Evolutionary conservation across 2,797 vertebrate species (phyloP).

Genomic region (Amazona ochrocephala): DNA sequence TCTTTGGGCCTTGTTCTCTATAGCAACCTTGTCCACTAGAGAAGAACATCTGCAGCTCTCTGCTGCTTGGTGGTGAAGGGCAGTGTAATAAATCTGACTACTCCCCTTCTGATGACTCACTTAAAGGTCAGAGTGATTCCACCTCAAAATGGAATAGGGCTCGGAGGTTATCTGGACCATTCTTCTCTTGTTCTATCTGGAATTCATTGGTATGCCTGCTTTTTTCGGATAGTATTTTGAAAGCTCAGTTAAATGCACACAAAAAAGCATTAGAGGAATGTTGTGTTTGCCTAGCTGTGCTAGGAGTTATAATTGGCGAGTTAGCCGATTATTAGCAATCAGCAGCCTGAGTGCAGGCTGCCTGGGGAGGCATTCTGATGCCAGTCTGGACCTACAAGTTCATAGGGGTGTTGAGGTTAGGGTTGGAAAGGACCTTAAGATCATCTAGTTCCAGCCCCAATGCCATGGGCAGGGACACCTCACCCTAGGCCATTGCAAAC

Average conservation of each 20-base stretch:
- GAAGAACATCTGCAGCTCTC: not conserved
- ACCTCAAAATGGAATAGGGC: not conserved
- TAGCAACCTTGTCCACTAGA: not conserved
- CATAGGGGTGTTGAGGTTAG: not conserved
- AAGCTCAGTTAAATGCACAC: not conserved
- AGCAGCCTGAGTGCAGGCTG: not conserved
- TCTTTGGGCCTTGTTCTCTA: not conserved
- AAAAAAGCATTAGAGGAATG: not conserved
- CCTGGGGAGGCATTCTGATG: not conserved
- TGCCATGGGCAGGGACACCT: not conserved
- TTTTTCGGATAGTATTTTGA: slow-evolving; percentile 30
- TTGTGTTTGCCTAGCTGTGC: not conserved
- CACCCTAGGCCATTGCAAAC: not conserved
- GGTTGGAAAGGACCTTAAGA: not conserved
- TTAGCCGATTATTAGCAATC: not conserved
- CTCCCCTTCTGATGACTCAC: not conserved
- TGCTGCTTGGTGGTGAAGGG: not conserved
- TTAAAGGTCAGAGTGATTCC: slow-evolving; percentile 18
- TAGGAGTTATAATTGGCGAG: not conserved
- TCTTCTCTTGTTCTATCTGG: not conserved
- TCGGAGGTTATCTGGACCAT: slow-evolving; percentile 50
- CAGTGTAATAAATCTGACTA: not conserved
- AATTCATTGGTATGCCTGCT: not conserved
- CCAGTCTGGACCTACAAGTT: not conserved
- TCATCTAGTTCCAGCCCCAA: not conserved